Evolutionary conservation across 2,888 invertebrate genomes (phyloP), one percentile per base, ranked within the genome.

Genomic region (Thyatira batis): DNA sequence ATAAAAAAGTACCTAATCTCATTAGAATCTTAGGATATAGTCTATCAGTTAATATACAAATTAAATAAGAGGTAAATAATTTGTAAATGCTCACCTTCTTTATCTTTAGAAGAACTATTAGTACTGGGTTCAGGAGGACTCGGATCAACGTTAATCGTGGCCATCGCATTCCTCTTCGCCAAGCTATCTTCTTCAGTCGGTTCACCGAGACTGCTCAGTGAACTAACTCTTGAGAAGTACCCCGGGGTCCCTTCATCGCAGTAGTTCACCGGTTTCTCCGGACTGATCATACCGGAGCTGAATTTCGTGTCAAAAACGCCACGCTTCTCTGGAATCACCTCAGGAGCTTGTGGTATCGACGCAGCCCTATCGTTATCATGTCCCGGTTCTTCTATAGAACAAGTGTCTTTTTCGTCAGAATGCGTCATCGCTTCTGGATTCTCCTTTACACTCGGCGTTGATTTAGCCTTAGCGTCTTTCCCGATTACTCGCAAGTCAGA

Each of bases 241-340:
- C 95, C 95, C 0, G 97, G 97, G 0, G 97, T 97, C 0, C 96
- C 97, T 78, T 97, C 97, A 61, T 97, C 97, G 71, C 96, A 97
- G 80, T 97, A 98, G 74, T 95, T 95, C 4, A 95, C 93, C 0
- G 96, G 95, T 71, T 96, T 96, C 68, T 96, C 97, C 0, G 96
- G 96, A 25, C 95, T 95, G 72, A 95, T 94, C 71, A 95, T 93
- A 0, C 95, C 96, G 0, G 95, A 95, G 62, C 95, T 95, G 63
- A 92, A 92, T 58, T 89, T 92, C 0, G 91, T 93, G 49, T 92
- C 93, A 28, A 91, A 91, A 0, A 84, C 72, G 1, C 84, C 80
- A 50, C 78, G 72, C 60, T 89, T 89, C 51, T 85, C 84, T 0
- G 74, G 73, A 2, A 75, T 65, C 0, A 82, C 76, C 51, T 83